Conservation (phyloP, 2,888 invertebrate genomes). For the Erynnis tages region DNA sequence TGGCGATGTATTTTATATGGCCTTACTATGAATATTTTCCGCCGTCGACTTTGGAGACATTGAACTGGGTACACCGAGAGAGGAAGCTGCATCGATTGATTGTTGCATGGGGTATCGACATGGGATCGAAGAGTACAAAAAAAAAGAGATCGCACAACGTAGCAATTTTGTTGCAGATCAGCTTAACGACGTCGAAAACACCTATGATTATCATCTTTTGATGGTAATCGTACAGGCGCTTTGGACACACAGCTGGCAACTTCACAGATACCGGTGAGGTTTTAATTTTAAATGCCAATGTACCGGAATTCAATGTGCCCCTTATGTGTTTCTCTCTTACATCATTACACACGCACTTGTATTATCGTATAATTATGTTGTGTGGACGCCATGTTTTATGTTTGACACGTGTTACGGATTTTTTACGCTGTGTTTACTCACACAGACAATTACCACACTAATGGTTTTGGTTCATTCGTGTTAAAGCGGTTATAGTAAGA, state of each 20-base stretch:
- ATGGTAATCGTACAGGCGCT: constrained; percentile 77
- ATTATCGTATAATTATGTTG: constrained; percentile 6
- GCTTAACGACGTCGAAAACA: constrained; percentile 81
- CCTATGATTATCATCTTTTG: constrained; percentile 82
- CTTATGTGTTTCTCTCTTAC: constrained; percentile 46
- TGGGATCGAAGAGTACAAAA: constrained; percentile 48
- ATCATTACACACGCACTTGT: constrained; percentile 17
- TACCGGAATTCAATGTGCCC: constrained; percentile 66
- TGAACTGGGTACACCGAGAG: constrained; percentile 48
- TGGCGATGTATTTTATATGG: constrained; percentile 12
- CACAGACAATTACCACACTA: too few species aligned
- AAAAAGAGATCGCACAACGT: constrained; percentile 71
- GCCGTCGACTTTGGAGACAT: constrained; percentile 34
- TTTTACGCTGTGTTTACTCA: neutral
- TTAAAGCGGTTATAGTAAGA: too few species aligned
- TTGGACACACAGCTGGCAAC: constrained; percentile 75
- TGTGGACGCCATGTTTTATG: neutral
- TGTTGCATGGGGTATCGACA: constrained; percentile 60
- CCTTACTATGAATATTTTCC: constrained; percentile 37
- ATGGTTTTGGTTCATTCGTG: too few species aligned
- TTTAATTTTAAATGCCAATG: constrained; percentile 56
- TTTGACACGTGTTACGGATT: neutral
- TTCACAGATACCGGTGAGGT: constrained; percentile 71
- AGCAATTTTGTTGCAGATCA: constrained; percentile 80
- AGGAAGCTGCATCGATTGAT: constrained; percentile 40